Percentiles rank a stretch among this genome's conserved stretches.
phyloP scores from a whole-genome alignment of 2,113 vertebrate species.

The Rhinoptilus africanus region DNA sequence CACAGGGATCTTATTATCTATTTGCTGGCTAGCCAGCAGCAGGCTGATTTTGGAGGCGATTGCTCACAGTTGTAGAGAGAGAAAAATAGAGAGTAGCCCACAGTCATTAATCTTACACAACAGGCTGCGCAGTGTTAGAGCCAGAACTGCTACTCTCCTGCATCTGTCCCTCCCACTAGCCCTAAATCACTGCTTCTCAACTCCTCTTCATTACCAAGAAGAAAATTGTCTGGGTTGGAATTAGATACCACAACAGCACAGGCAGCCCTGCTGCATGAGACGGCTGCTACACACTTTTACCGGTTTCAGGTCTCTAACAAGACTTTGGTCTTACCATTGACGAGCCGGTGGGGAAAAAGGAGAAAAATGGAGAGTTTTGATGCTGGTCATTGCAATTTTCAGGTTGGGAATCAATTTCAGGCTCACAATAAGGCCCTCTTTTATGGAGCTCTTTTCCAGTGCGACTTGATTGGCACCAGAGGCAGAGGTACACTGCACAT shows the following conservation, averaged over 20 bases:
- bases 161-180: conserved; percentile 50
- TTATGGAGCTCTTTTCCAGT: not conserved
- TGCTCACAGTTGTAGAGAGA: conserved; percentile 53
- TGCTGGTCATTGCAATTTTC: not conserved
- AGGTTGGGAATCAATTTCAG: not conserved
- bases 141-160: conserved; percentile 51
- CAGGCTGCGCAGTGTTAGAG: conserved; percentile 1
- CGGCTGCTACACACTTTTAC: not conserved
- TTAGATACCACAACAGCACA: not conserved
- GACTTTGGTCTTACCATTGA: not conserved
- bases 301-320: not conserved
- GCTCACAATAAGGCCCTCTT: not conserved
- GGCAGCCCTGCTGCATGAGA: not conserved
- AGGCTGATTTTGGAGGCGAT: conserved; percentile 45
- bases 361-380: not conserved
- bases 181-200: conserved; percentile 45
- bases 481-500: accelerated
- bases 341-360: not conserved
- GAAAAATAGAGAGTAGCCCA: conserved; percentile 46
- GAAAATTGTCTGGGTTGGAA: conserved; percentile 16
- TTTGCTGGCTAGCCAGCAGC: conserved; percentile 57
- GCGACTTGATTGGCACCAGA: not conserved
- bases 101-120: conserved; percentile 64
- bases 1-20: conserved; percentile 63
- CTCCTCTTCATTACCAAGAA: not conserved